Evolutionary conservation across 2,797 vertebrate genomes (phyloP).

Genomic region (Tenualosa ilisha): DNA sequence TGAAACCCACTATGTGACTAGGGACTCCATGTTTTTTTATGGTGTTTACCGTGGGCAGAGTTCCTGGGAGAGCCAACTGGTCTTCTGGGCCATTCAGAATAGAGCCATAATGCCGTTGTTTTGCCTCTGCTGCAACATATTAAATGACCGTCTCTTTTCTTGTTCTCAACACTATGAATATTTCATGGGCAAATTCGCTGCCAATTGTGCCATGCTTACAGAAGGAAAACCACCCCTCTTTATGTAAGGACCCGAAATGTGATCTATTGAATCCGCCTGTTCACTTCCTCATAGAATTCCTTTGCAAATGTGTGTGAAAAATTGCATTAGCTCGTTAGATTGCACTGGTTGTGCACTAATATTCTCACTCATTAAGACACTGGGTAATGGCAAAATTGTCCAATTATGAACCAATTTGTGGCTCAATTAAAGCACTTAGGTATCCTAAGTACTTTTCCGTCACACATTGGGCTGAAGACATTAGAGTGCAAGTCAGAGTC

Average conservation of each 20-base stretch:
- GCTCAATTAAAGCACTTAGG: slow-evolving; percentile 36
- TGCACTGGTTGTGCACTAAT: slow-evolving; percentile 41
- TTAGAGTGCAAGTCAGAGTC: background rate
- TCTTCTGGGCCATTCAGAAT: slow-evolving; percentile 2
- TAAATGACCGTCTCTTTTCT: background rate
- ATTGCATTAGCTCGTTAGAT: slow-evolving; percentile 26
- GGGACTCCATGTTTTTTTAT: slow-evolving; percentile 12
- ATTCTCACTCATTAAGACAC: slow-evolving; percentile 46
- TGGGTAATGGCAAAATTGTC: slow-evolving; percentile 32
- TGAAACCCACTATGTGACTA: background rate
- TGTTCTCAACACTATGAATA: background rate
- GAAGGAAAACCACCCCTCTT: background rate
- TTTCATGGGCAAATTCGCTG: background rate
- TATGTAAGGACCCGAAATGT: background rate
- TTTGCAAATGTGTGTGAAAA: background rate
- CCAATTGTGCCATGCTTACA: background rate
- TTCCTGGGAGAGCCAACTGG: background rate
- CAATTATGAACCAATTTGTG: slow-evolving; percentile 43
- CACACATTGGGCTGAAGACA: background rate
- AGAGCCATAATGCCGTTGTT: background rate
- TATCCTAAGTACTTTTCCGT: slow-evolving; percentile 37
- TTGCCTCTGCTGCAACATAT: background rate
- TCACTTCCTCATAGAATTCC: background rate
- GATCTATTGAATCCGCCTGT: background rate
- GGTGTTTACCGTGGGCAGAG: background rate